These are phyloP conservation scores for Fregetta grallaria DNA, from an alignment of 2,113 vertebrate species.

Conservation along the genomic window DNA sequence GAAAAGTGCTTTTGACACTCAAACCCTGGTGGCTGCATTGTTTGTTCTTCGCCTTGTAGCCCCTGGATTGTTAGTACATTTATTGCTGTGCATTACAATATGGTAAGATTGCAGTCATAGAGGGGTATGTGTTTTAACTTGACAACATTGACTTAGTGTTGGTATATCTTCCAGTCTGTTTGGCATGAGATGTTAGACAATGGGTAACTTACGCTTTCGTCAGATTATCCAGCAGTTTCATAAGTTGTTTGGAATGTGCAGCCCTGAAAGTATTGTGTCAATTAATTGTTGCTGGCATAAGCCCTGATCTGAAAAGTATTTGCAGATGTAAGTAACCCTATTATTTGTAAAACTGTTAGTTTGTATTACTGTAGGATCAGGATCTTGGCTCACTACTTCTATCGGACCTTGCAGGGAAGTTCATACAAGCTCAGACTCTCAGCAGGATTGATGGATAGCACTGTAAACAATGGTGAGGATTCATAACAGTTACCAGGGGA, in stretches of 20 bases:
- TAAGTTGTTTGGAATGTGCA: slow-evolving; percentile 5
- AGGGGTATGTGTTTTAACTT: not conserved
- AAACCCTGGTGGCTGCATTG: not conserved
- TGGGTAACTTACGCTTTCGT: not conserved
- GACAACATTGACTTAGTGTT: not conserved
- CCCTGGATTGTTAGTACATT: rapidly evolving
- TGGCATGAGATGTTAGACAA: not conserved
- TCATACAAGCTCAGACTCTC: not conserved
- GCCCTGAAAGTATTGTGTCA: not conserved
- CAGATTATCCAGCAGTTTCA: not conserved
- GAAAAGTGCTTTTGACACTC: not conserved
- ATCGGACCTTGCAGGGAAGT: not conserved
- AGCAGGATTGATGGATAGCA: not conserved
- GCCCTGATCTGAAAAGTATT: not conserved
- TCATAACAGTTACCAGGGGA: not conserved
- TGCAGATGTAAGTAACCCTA: slow-evolving; percentile 17
- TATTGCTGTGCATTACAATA: not conserved
- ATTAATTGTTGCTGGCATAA: slow-evolving; percentile 24
- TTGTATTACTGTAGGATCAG: not conserved
- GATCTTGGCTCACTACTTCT: not conserved
- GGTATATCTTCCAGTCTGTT: not conserved
- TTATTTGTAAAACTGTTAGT: not conserved
- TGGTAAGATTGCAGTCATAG: rapidly evolving
- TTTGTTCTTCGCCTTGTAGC: not conserved
- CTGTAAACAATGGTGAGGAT: not conserved